Conservation (phyloP, 2,797 vertebrate species). For the Megaceryle alcyon region DNA sequence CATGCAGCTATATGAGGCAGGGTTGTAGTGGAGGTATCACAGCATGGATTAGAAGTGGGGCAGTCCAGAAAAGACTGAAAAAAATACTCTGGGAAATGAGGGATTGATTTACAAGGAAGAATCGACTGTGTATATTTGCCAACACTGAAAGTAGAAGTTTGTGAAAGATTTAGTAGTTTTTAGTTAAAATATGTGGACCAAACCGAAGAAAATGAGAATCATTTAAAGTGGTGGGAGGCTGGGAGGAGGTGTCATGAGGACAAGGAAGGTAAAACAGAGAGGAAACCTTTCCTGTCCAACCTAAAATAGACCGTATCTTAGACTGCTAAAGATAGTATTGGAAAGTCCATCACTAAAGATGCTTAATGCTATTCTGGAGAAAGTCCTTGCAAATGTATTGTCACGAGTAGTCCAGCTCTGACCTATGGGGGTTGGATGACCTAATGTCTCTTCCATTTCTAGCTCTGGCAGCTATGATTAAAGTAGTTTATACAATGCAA, state of each 20-base stretch:
- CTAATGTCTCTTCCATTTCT: constrained; percentile 59
- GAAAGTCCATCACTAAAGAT: constrained; percentile 12
- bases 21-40: neutral
- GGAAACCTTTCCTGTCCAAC: constrained; percentile 2
- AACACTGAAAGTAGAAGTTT: neutral
- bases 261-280: constrained; percentile 19
- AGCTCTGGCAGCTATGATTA: constrained; percentile 50
- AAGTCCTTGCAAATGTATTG: neutral
- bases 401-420: neutral
- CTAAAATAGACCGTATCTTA: constrained; percentile 1
- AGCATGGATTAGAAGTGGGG: neutral
- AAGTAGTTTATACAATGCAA: constrained; percentile 47
- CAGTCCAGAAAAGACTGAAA: neutral
- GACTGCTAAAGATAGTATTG: neutral
- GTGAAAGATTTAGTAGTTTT: neutral
- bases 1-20: neutral
- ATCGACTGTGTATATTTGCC: constrained; percentile 16
- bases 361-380: neutral
- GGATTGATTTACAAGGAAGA: constrained; percentile 18
- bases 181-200: neutral
- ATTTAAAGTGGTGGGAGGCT: neutral
- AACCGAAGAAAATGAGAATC: neutral
- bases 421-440: constrained; percentile 28
- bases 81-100: constrained; percentile 10
- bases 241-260: neutral